Evolutionary conservation across 1,140 invertebrate species (phyloP).

Genomic region (Drosophila ananassae): DNA sequence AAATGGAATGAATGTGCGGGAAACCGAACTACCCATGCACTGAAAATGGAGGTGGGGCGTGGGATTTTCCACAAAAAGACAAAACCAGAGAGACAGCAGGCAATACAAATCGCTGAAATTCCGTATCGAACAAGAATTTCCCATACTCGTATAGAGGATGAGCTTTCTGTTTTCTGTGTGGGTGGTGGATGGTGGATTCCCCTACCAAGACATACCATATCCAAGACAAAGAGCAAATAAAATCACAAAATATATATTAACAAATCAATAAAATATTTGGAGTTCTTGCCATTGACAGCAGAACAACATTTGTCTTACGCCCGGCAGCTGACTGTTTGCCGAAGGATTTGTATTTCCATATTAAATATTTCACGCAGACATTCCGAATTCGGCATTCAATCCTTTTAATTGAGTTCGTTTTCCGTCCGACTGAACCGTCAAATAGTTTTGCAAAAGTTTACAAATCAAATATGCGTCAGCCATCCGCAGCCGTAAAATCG

Average conservation of each 20-base stretch:
- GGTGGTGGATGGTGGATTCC: neutral
- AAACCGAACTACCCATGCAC: conserved; percentile 49
- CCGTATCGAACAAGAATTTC: conserved; percentile 41
- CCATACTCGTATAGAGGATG: conserved; percentile 1
- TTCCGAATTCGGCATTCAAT: conserved; percentile 39
- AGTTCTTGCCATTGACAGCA: conserved; percentile 14
- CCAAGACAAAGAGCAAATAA: conserved; percentile 28
- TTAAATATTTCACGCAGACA: conserved; percentile 44
- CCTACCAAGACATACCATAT: neutral
- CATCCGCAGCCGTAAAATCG: conserved; percentile 29
- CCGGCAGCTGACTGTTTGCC: neutral
- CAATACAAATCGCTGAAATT: conserved; percentile 28
- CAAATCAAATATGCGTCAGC: conserved; percentile 40
- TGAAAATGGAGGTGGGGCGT: conserved; percentile 1
- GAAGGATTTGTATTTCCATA: conserved; percentile 35
- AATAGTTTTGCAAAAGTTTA: conserved; percentile 21
- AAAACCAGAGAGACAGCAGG: conserved; percentile 12
- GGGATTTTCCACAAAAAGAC: neutral
- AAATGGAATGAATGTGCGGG: conserved; percentile 50
- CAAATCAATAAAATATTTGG: conserved; percentile 52
- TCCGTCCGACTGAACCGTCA: conserved; percentile 11
- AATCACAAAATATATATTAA: conserved; percentile 53
- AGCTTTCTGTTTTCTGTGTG: neutral
- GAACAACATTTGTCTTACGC: conserved; percentile 18
- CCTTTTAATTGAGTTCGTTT: conserved; percentile 47